phyloP scores from a whole-genome alignment of 1,140 invertebrate species.

The Paralvinella palmiformis region DNA sequence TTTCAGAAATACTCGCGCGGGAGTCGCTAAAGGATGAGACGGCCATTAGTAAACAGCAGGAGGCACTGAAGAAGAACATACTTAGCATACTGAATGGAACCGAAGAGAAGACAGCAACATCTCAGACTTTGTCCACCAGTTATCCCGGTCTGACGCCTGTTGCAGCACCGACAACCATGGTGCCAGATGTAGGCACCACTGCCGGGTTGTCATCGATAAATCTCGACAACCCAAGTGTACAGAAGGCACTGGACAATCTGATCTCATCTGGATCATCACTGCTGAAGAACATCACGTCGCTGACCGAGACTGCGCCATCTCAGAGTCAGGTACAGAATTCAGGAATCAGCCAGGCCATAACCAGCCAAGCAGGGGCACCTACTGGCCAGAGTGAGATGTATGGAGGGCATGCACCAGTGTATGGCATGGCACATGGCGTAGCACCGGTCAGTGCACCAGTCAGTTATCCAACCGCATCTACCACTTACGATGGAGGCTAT shows the following conservation, averaged over 20 bases:
- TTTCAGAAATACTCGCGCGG: no score
- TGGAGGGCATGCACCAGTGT: no score
- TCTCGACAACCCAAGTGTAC: conserved; percentile 51
- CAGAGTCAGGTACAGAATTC: no score
- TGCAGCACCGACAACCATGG: conserved; percentile 5
- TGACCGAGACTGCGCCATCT: no score
- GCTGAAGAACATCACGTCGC: conserved; percentile 22
- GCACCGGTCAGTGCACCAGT: no score
- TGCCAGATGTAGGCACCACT: conserved; percentile 25
- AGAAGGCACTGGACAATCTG: conserved; percentile 51
- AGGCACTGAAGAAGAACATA: conserved; percentile 76
- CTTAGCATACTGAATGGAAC: conserved; percentile 67
- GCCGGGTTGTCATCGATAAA: conserved; percentile 36
- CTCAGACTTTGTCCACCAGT: conserved; percentile 17
- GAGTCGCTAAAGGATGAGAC: no score
- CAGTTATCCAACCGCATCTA: no score
- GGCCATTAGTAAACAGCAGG: conserved; percentile 48
- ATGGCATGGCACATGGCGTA: no score
- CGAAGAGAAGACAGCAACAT: neutral
- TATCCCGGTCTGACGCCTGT: conserved; percentile 20
- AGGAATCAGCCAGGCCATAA: no score
- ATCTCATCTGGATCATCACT: conserved; percentile 43
- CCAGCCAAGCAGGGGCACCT: no score
- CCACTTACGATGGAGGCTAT: no score
- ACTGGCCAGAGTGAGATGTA: no score